Base-by-base conservation (phyloP, 2,113 vertebrate genomes). In the Taurulus bubalis region DNA sequence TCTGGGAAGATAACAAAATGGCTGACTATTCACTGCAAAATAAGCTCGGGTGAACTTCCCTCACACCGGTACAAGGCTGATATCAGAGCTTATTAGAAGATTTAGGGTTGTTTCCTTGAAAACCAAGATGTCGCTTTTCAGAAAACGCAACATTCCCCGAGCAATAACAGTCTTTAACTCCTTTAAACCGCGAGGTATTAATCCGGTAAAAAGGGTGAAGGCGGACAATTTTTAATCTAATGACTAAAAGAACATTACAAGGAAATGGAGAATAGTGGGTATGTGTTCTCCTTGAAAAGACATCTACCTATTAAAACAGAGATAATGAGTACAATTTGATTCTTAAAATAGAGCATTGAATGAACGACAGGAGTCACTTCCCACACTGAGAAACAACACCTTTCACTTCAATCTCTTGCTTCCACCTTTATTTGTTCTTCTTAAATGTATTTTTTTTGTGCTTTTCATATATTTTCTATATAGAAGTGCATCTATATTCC, bases 1-100 rank as follows among this genome's bases (percentile, higher is more conserved):
- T 34, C 40, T 4, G 20, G 28, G 32, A 59, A 64, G 58, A 85
- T 70, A 77, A 75, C 59, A 75, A 87, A 62, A 78, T 58, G 60
- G 58, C 51, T 15, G 70, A 71, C 45, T 45, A 4, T 18, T 79
- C 53, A 67, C 62, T 36, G 73, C 75, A 18, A 58, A 73, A 84
- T 26, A 51, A 68, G 81, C 68, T 18, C 3, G 22, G 65, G 24
- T 55, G 53, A 79, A 83, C 59, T 71, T 49, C 22, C 49, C 22
- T 56, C 49, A 24, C 49, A 18, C 11, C 11, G 1, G 18, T 18
- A 59, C 38, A 53, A 53, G 73, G n/a, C 71, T 14, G 32, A 66
- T 34, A 28, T 30, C 20, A 30, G 32, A 56, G 66, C 22, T 11
- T 55, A 42, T 60, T 59, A 38, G 58, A 59, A 49, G 14, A 56